A percentile compares a stretch with the other conserved stretches of the same genome.
Conservation (phyloP, 2,113 vertebrate species). For the Rissa tridactyla region DNA sequence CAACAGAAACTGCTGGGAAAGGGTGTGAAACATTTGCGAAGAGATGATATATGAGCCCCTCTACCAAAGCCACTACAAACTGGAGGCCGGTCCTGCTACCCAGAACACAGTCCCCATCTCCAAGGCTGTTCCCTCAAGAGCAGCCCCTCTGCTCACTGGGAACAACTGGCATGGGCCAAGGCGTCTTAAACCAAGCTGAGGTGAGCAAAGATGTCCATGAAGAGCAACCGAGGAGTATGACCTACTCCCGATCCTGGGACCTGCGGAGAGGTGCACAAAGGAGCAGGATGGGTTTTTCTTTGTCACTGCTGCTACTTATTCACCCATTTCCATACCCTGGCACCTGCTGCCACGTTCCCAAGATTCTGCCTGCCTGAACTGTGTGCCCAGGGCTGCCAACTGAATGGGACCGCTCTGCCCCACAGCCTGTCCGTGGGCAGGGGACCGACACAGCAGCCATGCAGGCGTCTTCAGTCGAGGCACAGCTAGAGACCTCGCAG, state of each 20-base stretch:
- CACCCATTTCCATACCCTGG: not conserved
- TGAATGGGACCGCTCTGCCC: not conserved
- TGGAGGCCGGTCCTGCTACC: not conserved
- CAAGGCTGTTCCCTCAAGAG: not conserved
- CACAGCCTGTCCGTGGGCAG: not conserved
- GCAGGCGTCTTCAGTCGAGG: not conserved
- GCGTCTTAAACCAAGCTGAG: not conserved
- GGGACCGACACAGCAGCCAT: not conserved
- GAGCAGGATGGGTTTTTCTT: not conserved
- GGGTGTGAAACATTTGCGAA: not conserved
- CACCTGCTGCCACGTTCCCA: not conserved
- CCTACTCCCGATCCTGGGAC: rapidly evolving
- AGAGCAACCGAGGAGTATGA: rapidly evolving
- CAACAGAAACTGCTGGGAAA: not conserved
- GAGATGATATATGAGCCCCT: not conserved
- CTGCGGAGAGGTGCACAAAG: not conserved
- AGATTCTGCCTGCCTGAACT: not conserved
- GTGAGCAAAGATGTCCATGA: rapidly evolving
- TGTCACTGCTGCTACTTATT: not conserved
- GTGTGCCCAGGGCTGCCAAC: not conserved
- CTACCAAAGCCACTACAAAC: not conserved
- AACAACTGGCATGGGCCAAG: not conserved
- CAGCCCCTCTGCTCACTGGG: not conserved
- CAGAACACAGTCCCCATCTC: not conserved
- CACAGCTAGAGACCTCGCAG: not conserved